phyloP scores from a whole-genome alignment of 2,113 vertebrate genomes.

The Heliornis fulica region DNA sequence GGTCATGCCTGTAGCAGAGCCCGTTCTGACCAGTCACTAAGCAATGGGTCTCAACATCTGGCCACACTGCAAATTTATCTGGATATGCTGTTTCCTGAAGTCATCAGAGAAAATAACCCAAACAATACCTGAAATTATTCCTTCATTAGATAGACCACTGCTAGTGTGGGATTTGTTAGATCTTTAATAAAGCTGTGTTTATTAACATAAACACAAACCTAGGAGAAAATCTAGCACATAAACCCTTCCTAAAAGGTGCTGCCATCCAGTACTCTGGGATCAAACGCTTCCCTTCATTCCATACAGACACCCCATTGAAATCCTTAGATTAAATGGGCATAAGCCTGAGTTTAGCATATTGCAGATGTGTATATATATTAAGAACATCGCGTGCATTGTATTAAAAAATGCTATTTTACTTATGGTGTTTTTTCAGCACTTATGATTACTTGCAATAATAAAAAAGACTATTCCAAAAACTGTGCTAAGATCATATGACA shows the following conservation, averaged over 20 bases:
- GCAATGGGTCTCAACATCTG: background rate
- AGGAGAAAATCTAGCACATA: background rate
- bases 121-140: background rate
- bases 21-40: background rate
- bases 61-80: background rate
- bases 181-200: background rate
- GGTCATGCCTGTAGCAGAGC: background rate
- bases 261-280: background rate
- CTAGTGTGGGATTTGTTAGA: background rate
- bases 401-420: slow-evolving; percentile 46
- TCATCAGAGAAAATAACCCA: background rate
- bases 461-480: slow-evolving; percentile 20
- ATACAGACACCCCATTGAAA: slow-evolving; percentile 27
- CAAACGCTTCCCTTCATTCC: slow-evolving; percentile 4
- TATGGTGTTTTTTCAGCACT: slow-evolving; percentile 27
- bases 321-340: background rate
- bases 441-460: slow-evolving; percentile 44
- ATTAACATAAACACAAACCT: background rate
- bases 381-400: slow-evolving; percentile 54
- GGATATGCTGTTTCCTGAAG: background rate
- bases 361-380: slow-evolving; percentile 39
- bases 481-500: slow-evolving; percentile 23
- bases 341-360: slow-evolving; percentile 45
- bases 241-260: background rate
- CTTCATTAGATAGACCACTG: background rate